These are phyloP conservation scores for Nysson spinosus DNA, from an alignment of 2,888 invertebrate genomes.

Conservation along the genomic window DNA sequence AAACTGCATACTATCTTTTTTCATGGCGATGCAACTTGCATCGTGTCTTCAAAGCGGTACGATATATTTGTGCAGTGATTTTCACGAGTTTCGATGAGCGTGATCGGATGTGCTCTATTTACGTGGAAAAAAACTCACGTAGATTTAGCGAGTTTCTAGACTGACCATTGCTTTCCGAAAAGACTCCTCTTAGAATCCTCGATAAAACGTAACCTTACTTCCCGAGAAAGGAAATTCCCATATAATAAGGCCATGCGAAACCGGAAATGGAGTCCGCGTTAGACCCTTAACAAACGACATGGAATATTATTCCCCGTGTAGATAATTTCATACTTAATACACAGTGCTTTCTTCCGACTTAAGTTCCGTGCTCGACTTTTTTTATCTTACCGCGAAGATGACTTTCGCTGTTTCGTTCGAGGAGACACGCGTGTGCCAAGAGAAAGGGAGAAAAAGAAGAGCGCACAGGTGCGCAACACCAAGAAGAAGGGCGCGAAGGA, in stretches of 20 bases:
- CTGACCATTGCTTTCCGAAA: slow-evolving; percentile 46
- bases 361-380: no score
- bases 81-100: slow-evolving; percentile 4
- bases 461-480: no score
- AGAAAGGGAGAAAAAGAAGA: no score
- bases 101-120: slow-evolving; percentile 34
- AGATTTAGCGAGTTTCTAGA: slow-evolving; percentile 47
- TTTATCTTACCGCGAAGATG: no score
- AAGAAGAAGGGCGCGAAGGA: not conserved
- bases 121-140: slow-evolving; percentile 12
- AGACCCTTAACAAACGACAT: no score
- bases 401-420: no score
- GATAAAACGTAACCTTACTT: slow-evolving; percentile 8
- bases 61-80: not conserved
- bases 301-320: no score
- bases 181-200: slow-evolving; percentile 15
- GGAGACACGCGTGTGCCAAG: no score
- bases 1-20: no score
- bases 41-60: no score
- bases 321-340: no score
- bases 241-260: slow-evolving; percentile 21
- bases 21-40: no score
- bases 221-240: slow-evolving; percentile 8
- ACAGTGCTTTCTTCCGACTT: not conserved
- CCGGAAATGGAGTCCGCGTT: slow-evolving; percentile 13